Evolutionary conservation across 2,113 vertebrate species (phyloP), one percentile per base, ranked within the genome.

Genomic region (Microcebus ravelobensis): DNA sequence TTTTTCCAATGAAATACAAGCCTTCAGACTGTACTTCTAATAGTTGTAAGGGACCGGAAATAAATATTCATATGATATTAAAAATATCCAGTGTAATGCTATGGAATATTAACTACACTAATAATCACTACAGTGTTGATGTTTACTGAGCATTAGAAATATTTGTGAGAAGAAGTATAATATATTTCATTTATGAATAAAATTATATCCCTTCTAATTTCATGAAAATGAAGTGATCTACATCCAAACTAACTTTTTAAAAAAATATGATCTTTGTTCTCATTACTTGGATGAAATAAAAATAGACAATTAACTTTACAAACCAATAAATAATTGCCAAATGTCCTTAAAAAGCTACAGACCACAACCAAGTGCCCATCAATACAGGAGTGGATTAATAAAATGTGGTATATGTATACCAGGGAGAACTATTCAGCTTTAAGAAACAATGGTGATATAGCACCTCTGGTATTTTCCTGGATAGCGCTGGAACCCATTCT

Each of bases 231-330:
- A 67, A 52, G 39, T 95, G 8, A 81, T 65, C 81, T 86, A 3
- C 6, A 65, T 91, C 1, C 21, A 68, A 73, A 88, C 90, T 93
- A 89, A 67, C 1, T 91, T 82, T 77, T 77, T n/a, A 5, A 65
- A 65, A 70, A 81, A 87, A 57, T 73, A 63, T 59, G 11, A 87
- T 73, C 76, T 82, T 59, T 71, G 21, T 80, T n/a, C 9, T 79
- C 3, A 90, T 50, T 91, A 82, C 34, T n/a, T n/a, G 14, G 17
- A n/a, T 91, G 21, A 73, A 85, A 89, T 95, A 12, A 88, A 92
- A 80, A 31, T 52, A 94, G 17, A 67, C 2, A 9, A 55, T 68
- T 96, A 94, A 63, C 27, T 70, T 55, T 65, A 68, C 6, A 91
- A 95, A 67, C 17, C 8, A 67, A 91, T 20, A 91, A 77, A 79